Evolutionary conservation across 2,888 invertebrate species (phyloP), one percentile per base, ranked within the genome.

Genomic region (Mythimna ferrago): DNA sequence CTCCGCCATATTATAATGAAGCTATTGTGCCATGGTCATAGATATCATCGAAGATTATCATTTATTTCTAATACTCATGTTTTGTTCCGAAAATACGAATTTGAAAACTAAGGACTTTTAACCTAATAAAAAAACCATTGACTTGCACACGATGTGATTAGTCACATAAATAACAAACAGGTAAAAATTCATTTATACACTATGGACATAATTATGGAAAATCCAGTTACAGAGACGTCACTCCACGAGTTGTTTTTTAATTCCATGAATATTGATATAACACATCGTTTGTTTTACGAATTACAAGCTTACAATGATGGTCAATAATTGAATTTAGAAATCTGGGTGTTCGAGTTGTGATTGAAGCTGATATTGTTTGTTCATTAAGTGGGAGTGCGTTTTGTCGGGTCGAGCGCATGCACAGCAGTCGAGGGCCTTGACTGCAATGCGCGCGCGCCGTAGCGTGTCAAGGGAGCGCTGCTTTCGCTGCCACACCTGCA

Each of bases 381-480:
- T 91, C 88, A 89, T 89, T 91, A 90, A 89, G 88, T 87, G 84
- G 86, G 86, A 86, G 85, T 84, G 86, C 85, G 87, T 86, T 86
- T 85, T 86, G 85, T 84, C 81, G 87, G 88, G 85, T 89, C 87
- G 89, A 87, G 89, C 86, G 90, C 90, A 91, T 89, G 92, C 89
- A 91, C 89, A 89, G 88, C 85, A 89, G 90, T 86, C 84, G 91
- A 80, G 91, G 91, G 93, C 96, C 96, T 96, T 96, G 96, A 95
- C 96, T 90, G 95, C 95, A 96, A 96, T 96, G 95, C 94, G 94
- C 95, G 94, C 91, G 94, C 95, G 94, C 94, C 95, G 95, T 95
- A 92, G 92, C 95, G 92, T 96, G 96, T 96, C 96, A 96, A 96
- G 96, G 96, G 96, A 95, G 94, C 93, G 90, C 95, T 95, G 96